These are phyloP conservation scores for Cirrhinus mrigala DNA, from an alignment of 2,797 vertebrate genomes.

Conservation along the genomic window DNA sequence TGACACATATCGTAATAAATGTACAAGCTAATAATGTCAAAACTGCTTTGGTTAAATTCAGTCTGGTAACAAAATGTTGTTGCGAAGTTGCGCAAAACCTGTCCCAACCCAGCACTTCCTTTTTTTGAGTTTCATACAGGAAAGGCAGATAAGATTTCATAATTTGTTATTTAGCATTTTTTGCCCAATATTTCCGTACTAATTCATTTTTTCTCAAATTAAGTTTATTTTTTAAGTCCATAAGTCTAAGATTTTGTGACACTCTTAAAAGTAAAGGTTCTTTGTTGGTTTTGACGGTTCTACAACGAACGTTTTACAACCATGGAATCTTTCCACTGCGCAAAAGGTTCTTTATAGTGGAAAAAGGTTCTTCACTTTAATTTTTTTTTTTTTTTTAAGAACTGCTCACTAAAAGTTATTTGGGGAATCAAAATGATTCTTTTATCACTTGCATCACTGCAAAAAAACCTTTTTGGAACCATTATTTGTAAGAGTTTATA, in stretches of 20 bases:
- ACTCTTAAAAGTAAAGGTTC: no score
- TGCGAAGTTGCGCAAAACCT: background rate
- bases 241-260: background rate
- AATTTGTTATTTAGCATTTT: background rate
- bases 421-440: no score
- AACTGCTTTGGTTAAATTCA: background rate
- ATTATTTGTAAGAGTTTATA: no score
- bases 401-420: no score
- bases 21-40: conserved; percentile 1
- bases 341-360: no score
- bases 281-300: no score
- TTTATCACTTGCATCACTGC: no score
- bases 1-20: conserved; percentile 13
- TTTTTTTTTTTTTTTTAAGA: no score
- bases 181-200: background rate
- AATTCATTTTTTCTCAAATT: background rate
- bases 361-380: no score
- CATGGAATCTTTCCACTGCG: no score
- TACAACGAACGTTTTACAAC: background rate
- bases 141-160: background rate
- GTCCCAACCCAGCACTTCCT: background rate
- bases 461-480: no score
- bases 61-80: background rate
- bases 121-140: background rate
- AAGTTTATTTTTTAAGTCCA: background rate